phyloP scores from a whole-genome alignment of 2,888 invertebrate species.

The Tetranychus truncatus region DNA sequence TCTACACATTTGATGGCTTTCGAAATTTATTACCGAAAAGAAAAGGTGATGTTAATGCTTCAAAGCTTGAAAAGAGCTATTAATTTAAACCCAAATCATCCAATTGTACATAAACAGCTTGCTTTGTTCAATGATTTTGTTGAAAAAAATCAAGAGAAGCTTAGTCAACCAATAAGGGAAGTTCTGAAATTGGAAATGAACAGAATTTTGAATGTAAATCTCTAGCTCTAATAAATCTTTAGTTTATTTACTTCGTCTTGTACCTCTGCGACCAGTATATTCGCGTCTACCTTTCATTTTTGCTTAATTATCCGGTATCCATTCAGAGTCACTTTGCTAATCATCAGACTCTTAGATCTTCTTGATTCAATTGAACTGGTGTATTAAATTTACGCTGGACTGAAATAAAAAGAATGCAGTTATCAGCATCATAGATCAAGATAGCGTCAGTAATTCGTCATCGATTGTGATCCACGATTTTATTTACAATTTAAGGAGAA shows the following conservation, averaged over 20 bases:
- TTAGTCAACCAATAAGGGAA: constrained; percentile 10
- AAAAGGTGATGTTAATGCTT: constrained; percentile 76
- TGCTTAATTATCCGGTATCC: neutral
- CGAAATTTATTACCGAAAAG: constrained; percentile 91
- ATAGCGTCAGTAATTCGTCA: too few relatives aligned
- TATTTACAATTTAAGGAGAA: too few relatives aligned
- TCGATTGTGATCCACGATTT: too few relatives aligned
- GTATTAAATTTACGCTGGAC: neutral
- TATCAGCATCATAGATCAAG: neutral
- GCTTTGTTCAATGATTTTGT: constrained; percentile 48
- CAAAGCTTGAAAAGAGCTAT: constrained; percentile 81
- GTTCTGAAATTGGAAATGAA: constrained; percentile 16
- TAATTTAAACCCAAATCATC: constrained; percentile 50
- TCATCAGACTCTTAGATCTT: constrained; percentile 10
- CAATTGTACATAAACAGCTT: constrained; percentile 67
- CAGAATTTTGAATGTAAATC: neutral
- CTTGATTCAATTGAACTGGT: neutral
- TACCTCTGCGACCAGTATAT: constrained; percentile 13
- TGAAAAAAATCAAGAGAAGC: constrained; percentile 10
- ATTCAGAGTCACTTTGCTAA: constrained; percentile 10
- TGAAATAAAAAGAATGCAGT: neutral
- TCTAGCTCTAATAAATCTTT: constrained; percentile 46
- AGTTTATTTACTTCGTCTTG: constrained; percentile 29
- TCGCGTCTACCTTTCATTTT: constrained; percentile 8
- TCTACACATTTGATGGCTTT: constrained; percentile 94